Evolutionary conservation across 1,140 invertebrate genomes (phyloP), one percentile per base, ranked within the genome.

Genomic region (Nebria ingens): DNA sequence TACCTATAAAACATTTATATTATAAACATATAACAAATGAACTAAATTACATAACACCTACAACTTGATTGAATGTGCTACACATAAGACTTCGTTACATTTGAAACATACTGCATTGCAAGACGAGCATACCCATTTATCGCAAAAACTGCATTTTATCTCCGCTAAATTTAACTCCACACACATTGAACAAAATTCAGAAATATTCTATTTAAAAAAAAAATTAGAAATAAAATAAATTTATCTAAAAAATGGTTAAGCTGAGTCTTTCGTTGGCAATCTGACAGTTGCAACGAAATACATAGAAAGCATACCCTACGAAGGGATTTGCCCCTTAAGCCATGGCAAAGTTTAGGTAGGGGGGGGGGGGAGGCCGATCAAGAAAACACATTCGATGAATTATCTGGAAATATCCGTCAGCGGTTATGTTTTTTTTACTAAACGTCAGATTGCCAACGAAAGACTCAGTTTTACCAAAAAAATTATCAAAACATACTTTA

Each of bases 181-280:
- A 45, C 40, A 45, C 4, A 17, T 45, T 9, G 40, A 9, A 45
- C 40, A 45, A 45, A 11, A 45, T 45, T 45, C 40, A 9, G 40
- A 45, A 45, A 45, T 17, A 45, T 11, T 6, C 40, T 45, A n/a
- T n/a, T n/a, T n/a, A n/a, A 45, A 45, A 45, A 45, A 45, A 9
- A 45, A 12, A 45, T 34, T 34, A 34, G 6, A 34, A 34, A 34
- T 9, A n/a, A 9, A 34, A 9, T 34, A 45, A n/a, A n/a, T n/a
- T n/a, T n/a, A n/a, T n/a, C n/a, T n/a, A n/a, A n/a, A n/a, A n/a
- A n/a, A n/a, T n/a, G n/a, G n/a, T n/a, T n/a, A n/a, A n/a, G n/a
- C n/a, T n/a, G n/a, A n/a, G n/a, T n/a, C n/a, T n/a, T n/a, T n/a
- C n/a, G n/a, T n/a, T n/a, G n/a, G n/a, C n/a, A n/a, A n/a, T n/a